phyloP scores from a whole-genome alignment of 2,797 vertebrate species.

The Oryzias sinensis region DNA sequence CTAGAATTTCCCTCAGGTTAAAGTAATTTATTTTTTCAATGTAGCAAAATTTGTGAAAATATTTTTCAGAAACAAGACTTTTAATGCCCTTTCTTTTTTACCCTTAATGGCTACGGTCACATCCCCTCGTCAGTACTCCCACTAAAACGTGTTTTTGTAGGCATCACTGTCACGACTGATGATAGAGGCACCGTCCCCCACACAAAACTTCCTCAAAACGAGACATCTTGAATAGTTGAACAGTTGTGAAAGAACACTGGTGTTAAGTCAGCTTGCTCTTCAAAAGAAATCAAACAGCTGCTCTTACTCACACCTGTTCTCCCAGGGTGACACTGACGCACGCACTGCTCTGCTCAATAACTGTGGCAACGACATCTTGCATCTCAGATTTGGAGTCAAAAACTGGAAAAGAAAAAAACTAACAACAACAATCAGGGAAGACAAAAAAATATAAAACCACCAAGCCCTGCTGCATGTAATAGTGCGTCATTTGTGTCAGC shows the following conservation, averaged over 20 bases:
- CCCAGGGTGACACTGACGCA: constrained; percentile 80
- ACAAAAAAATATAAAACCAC: constrained; percentile 30
- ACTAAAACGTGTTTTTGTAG: constrained; percentile 35
- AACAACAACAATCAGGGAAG: constrained; percentile 40
- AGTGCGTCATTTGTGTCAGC: constrained; percentile 33
- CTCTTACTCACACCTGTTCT: constrained; percentile 82
- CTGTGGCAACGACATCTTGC: constrained; percentile 65
- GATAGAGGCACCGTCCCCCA: constrained; percentile 10
- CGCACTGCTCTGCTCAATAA: constrained; percentile 62
- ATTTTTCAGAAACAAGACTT: too few species aligned
- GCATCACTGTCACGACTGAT: constrained; percentile 47
- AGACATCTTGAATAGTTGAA: constrained; percentile 65
- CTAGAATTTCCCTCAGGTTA: too few species aligned
- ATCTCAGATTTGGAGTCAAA: constrained; percentile 46
- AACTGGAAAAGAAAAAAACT: constrained; percentile 6
- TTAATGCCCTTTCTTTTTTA: too few species aligned
- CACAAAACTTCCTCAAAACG: constrained; percentile 56
- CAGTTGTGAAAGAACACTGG: constrained; percentile 72
- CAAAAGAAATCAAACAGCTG: constrained; percentile 80
- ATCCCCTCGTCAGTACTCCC: constrained; percentile 16
- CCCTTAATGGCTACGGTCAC: not conserved
- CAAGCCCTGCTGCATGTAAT: constrained; percentile 33
- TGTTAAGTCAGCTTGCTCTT: constrained; percentile 73
- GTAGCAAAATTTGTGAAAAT: too few species aligned
- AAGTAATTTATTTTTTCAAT: too few species aligned